Evolutionary conservation across 2,888 invertebrate genomes (phyloP), one percentile per base, ranked within the genome.

Genomic region (Eremobia ochroleuca): DNA sequence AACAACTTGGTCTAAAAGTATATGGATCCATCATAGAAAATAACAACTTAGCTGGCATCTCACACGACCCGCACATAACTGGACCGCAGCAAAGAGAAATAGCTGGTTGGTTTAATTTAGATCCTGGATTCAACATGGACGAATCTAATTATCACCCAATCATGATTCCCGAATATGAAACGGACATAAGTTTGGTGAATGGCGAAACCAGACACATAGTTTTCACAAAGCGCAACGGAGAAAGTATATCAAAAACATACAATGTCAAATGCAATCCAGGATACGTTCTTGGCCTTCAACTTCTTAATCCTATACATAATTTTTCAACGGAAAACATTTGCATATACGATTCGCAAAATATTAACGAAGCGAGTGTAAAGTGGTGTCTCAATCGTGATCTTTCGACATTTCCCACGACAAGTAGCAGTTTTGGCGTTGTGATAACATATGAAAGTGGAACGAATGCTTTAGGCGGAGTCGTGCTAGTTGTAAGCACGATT

Each of bases 301-400:
- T 99, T 28, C 95, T 99, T 8, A 99, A 99, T 95, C 99, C 99
- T 1, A 98, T 99, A 79, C 98, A 98, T 88, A 98, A 98, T 92
- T 97, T 98, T 80, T 99, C 99, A 73, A 98, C 98, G 0, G 99
- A 99, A 95, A 97, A 97, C 87, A 98, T 99, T 77, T 97, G 97
- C 59, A 97, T 99, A 72, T 97, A 98, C 85, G 98, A 99, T 93
- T 98, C 98, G 0, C 97, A 98, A 89, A 97, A 97, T 71, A 97
- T 97, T 72, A 97, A 98, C 81, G 96, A 97, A 76, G 97, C 97
- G 37, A 97, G 98, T 34, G 97, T 97, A 70, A 94, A 97, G 73
- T 99, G 99, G 99, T 97, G 98, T 87, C 96, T 99, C 0, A 97
- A 98, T 88, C 97, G 98, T 49, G 99, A 99, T 94, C 94, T 99